Conservation (phyloP, 2,888 invertebrate genomes). For the Halictus ligatus region DNA sequence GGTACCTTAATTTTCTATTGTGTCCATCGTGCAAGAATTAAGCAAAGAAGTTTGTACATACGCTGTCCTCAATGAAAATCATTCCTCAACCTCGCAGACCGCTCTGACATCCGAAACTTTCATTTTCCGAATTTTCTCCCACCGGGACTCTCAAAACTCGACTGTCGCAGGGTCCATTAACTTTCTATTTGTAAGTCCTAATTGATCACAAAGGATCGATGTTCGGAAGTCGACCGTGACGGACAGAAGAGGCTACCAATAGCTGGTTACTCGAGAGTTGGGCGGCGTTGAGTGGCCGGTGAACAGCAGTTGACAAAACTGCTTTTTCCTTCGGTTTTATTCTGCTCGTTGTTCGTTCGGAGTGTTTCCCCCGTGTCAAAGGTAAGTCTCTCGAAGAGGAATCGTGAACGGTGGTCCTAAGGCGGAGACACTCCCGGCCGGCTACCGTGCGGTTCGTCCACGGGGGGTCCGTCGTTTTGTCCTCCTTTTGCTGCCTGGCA, state of each 20-base stretch:
- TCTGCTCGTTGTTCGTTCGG: not conserved
- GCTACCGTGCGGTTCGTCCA: slow-evolving; percentile 64
- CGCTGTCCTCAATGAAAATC: too few species aligned
- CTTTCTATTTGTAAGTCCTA: not conserved
- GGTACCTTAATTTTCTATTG: slow-evolving; percentile 48
- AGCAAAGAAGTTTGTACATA: not conserved
- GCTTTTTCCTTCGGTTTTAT: not conserved
- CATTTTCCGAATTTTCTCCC: not conserved
- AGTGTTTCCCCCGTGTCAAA: not conserved
- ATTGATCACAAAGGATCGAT: slow-evolving; percentile 1
- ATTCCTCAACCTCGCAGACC: too few species aligned
- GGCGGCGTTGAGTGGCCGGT: not conserved
- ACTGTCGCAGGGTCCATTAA: not conserved
- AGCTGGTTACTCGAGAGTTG: not conserved
- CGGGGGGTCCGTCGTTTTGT: slow-evolving; percentile 75
- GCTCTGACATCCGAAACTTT: not conserved
- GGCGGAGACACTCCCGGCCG: not conserved
- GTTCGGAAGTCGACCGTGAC: not conserved
- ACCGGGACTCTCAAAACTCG: not conserved
- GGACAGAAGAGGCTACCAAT: not conserved
- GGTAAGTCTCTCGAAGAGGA: not conserved
- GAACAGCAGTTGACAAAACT: slow-evolving; percentile 7
- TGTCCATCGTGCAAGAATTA: not conserved
- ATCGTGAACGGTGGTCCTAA: not conserved
- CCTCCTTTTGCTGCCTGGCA: slow-evolving; percentile 42